Evolutionary conservation across 2,888 invertebrate species (phyloP).

Genomic region (Dryomyza anilis): DNA sequence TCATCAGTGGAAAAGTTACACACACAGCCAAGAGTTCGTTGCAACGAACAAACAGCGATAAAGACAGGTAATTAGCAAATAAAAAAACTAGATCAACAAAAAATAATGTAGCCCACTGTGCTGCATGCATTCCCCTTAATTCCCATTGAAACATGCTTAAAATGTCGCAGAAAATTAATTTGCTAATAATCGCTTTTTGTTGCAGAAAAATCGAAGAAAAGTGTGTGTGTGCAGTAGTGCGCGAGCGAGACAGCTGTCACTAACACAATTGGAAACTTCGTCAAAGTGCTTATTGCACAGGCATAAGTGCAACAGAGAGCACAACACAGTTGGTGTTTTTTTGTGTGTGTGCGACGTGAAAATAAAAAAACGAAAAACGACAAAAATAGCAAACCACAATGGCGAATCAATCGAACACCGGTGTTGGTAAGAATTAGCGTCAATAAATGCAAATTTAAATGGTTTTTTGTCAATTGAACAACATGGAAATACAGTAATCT

Average conservation of each 20-base stretch:
- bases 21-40: neutral
- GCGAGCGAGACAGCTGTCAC: slow-evolving; percentile 11
- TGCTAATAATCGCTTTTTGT: too few relatives aligned
- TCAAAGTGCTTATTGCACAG: neutral
- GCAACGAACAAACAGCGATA: slow-evolving; percentile 35
- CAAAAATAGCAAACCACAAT: slow-evolving; percentile 62
- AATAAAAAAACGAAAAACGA: slow-evolving; percentile 31
- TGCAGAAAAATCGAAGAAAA: slow-evolving; percentile 21
- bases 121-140: neutral
- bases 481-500: too few relatives aligned
- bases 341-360: slow-evolving; percentile 32
- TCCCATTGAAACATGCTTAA: neutral
- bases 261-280: slow-evolving; percentile 10
- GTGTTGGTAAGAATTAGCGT: slow-evolving; percentile 84
- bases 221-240: neutral
- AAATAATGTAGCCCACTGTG: neutral
- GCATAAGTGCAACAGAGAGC: slow-evolving; percentile 23
- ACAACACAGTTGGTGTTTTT: too few relatives aligned
- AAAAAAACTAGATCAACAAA: slow-evolving; percentile 52
- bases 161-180: neutral
- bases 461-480: too few relatives aligned
- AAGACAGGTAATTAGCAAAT: slow-evolving; percentile 64
- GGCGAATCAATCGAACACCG: slow-evolving; percentile 89
- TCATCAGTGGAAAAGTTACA: neutral
- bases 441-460: slow-evolving; percentile 28